Conservation (phyloP, 2,888 invertebrate genomes). For the Drosophila anomalata region DNA sequence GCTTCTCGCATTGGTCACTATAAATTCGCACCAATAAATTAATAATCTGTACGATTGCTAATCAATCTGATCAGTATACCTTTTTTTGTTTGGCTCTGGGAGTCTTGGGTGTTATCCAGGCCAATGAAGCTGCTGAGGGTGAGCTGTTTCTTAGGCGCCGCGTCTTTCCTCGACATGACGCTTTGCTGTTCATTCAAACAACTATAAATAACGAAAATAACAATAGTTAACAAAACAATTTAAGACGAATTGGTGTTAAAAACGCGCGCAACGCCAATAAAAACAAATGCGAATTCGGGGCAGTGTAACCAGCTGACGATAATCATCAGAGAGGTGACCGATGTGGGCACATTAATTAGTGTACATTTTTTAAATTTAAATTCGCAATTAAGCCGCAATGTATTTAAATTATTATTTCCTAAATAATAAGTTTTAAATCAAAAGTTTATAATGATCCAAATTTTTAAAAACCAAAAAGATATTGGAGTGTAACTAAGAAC, state of each 20-base stretch:
- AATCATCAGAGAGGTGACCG: background rate
- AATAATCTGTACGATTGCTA: background rate
- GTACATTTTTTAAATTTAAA: too few species aligned
- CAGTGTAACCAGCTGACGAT: slow-evolving; percentile 4
- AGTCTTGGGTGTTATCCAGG: slow-evolving; percentile 18
- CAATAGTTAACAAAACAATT: slow-evolving; percentile 16
- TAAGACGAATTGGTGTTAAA: slow-evolving; percentile 13
- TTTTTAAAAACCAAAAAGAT: too few species aligned
- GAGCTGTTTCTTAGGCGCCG: slow-evolving; percentile 22
- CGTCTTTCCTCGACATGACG: slow-evolving; percentile 28
- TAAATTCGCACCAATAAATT: background rate
- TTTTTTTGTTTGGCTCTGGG: slow-evolving; percentile 24
- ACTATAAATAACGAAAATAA: background rate
- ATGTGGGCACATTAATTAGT: background rate
- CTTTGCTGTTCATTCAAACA: background rate
- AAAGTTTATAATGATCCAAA: too few species aligned
- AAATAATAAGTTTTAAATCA: too few species aligned
- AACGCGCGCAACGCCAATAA: slow-evolving; percentile 35
- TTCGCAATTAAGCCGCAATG: too few species aligned
- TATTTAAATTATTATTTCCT: too few species aligned
- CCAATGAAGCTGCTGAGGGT: slow-evolving; percentile 40
- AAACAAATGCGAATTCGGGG: background rate
- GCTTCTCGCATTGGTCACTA: slow-evolving; percentile 30
- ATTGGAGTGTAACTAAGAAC: too few species aligned
- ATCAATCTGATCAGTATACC: slow-evolving; percentile 4